A percentile compares a stretch with the other conserved stretches of the same genome.
These are phyloP conservation scores for Apodemia duryi DNA, from an alignment of 2,888 invertebrate species.

Conservation along the genomic window DNA sequence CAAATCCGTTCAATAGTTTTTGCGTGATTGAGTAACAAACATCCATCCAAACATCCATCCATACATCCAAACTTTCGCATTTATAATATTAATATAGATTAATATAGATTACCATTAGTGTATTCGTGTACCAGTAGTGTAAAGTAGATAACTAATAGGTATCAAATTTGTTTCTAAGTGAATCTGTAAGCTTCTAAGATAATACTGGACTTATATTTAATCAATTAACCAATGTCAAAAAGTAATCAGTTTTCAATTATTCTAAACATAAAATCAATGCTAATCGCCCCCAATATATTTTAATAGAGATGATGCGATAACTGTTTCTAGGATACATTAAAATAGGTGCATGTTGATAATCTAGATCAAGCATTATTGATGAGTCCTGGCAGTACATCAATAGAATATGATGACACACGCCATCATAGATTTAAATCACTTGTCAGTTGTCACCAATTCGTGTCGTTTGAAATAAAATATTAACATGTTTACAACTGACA, in stretches of 20 bases:
- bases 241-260: background rate
- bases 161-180: too few relatives aligned
- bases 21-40: too few relatives aligned
- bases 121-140: too few relatives aligned
- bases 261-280: slow-evolving; percentile 10
- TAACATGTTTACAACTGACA: background rate
- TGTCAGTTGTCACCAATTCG: slow-evolving; percentile 54
- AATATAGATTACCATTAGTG: too few relatives aligned
- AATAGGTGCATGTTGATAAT: slow-evolving; percentile 72
- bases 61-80: too few relatives aligned
- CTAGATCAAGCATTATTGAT: slow-evolving; percentile 71
- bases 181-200: background rate
- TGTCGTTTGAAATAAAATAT: slow-evolving; percentile 17
- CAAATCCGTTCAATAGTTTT: too few relatives aligned
- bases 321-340: slow-evolving; percentile 52
- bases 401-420: slow-evolving; percentile 73
- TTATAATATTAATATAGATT: too few relatives aligned
- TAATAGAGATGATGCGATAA: slow-evolving; percentile 56
- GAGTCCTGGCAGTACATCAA: slow-evolving; percentile 52
- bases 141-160: too few relatives aligned
- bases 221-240: background rate
- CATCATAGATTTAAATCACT: slow-evolving; percentile 47
- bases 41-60: too few relatives aligned
- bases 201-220: background rate
- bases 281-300: slow-evolving; percentile 25